Percentiles rank a stretch among this genome's conserved stretches.
Conservation (phyloP, 2,888 invertebrate genomes). For the Plagodis dolabraria region DNA sequence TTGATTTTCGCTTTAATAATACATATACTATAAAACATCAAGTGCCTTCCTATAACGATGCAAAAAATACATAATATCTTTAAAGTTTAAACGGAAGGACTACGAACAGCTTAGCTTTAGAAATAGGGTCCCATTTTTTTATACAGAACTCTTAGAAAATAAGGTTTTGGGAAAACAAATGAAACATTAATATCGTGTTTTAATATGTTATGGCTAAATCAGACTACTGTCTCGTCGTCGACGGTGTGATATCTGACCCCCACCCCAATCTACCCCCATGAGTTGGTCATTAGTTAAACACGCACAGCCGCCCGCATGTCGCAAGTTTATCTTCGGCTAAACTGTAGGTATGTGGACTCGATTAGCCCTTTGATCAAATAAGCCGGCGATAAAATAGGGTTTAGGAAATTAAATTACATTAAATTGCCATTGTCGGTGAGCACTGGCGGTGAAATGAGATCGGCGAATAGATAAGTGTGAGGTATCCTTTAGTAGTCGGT, state of each 20-base stretch:
- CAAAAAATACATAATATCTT: too few species aligned
- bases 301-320: constrained; percentile 83
- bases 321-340: constrained; percentile 83
- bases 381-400: constrained; percentile 80
- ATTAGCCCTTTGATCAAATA: constrained; percentile 85
- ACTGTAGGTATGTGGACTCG: constrained; percentile 82
- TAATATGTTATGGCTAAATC: neutral
- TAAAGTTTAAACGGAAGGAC: too few species aligned
- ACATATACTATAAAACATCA: too few species aligned
- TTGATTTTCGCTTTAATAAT: too few species aligned
- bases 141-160: too few species aligned
- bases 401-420: constrained; percentile 82
- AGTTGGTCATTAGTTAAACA: constrained; percentile 85
- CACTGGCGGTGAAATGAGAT: constrained; percentile 27
- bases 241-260: constrained; percentile 24
- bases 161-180: too few species aligned
- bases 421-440: constrained; percentile 69
- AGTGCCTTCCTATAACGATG: too few species aligned
- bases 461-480: constrained; percentile 28
- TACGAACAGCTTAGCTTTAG: too few species aligned
- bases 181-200: too few species aligned
- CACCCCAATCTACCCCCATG: constrained; percentile 61
- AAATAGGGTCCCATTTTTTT: too few species aligned
- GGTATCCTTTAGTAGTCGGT: constrained; percentile 10
- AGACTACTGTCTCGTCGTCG: constrained; percentile 4